Conservation (phyloP, 2,888 invertebrate genomes). For the Lampropteryx suffumata region DNA sequence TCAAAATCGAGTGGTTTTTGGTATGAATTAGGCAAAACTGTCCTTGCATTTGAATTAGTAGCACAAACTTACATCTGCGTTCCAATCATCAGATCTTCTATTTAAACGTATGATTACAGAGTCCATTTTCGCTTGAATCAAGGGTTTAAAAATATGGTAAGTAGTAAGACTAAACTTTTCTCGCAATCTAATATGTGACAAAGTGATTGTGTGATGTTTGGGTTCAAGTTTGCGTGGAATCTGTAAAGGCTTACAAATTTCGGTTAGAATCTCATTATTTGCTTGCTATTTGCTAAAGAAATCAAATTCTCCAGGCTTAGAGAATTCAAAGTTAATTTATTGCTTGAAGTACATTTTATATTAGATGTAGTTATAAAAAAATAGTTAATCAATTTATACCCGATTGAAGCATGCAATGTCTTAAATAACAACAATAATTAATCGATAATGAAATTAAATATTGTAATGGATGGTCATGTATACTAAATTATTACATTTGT, state of each 20-base stretch:
- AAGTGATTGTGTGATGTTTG: constrained; percentile 38
- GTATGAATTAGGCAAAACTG: constrained; percentile 26
- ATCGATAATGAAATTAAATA: no score
- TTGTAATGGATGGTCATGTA: no score
- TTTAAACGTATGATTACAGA: constrained; percentile 27
- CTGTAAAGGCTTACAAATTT: constrained; percentile 16
- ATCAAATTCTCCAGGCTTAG: no score
- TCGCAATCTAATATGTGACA: constrained; percentile 52
- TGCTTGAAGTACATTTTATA: no score
- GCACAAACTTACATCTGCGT: constrained; percentile 46
- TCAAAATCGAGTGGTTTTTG: constrained; percentile 20
- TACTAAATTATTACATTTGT: no score
- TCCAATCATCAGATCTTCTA: constrained; percentile 35
- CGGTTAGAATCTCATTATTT: constrained; percentile 2
- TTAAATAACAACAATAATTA: no score
- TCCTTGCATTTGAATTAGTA: constrained; percentile 50
- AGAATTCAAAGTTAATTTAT: no score
- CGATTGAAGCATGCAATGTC: no score
- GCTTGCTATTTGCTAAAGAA: no score
- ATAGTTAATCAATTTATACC: no score
- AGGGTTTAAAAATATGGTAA: constrained; percentile 20
- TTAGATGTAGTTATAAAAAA: no score
- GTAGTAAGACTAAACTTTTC: constrained; percentile 46
- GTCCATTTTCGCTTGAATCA: constrained; percentile 31
- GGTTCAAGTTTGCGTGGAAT: constrained; percentile 17